Evolutionary conservation across 2,797 vertebrate genomes (phyloP).

Genomic region (Paratrypauchen microcephalus): DNA sequence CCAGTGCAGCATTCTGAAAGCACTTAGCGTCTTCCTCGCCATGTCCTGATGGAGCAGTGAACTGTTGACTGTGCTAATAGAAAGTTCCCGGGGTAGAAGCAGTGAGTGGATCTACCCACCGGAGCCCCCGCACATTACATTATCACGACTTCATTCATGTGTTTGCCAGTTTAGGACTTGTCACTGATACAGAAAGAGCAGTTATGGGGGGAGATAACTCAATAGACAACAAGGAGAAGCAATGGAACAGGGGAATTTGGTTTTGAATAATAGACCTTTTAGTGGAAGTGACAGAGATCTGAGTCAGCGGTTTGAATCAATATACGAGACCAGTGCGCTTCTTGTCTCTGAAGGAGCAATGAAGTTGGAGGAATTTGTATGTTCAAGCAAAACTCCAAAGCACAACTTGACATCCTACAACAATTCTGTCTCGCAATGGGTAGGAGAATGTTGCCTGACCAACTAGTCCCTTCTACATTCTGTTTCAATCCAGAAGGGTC

Average conservation of each 20-base stretch:
- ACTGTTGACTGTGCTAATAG: conserved; percentile 43
- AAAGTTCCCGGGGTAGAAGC: conserved; percentile 49
- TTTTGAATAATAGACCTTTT: conserved; percentile 11
- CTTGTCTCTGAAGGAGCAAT: neutral
- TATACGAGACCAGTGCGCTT: neutral
- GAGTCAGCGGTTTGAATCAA: conserved; percentile 2
- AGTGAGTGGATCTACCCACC: conserved; percentile 58
- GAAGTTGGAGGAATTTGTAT: neutral
- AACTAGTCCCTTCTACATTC: too few species aligned
- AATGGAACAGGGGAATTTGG: neutral
- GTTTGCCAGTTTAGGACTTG: conserved; percentile 53
- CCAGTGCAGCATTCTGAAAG: conserved; percentile 23
- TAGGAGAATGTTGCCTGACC: neutral
- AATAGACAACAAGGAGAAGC: neutral
- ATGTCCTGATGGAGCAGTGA: conserved; percentile 26
- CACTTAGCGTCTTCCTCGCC: conserved; percentile 25
- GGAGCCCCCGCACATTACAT: conserved; percentile 59
- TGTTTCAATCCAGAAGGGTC: too few species aligned
- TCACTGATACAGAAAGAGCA: conserved; percentile 49
- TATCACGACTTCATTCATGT: conserved; percentile 54
- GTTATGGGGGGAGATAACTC: conserved; percentile 32
- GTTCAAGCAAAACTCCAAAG: neutral
- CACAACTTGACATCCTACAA: neutral
- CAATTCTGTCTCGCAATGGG: neutral
- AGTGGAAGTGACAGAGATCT: neutral